Evolutionary conservation across 2,797 vertebrate species (phyloP).

Genomic region (Bradypodion ventrale): DNA sequence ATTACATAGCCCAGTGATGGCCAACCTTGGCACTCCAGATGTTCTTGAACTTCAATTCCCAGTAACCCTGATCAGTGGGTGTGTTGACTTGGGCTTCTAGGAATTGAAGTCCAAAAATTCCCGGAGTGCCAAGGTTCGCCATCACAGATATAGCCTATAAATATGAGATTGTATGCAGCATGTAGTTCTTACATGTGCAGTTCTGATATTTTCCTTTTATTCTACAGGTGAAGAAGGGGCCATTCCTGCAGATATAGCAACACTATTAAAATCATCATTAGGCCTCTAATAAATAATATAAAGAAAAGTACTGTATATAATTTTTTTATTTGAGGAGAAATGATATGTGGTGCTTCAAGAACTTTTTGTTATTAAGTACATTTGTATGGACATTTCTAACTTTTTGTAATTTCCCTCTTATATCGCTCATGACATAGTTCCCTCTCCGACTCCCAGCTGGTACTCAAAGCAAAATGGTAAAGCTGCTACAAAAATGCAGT

Average conservation of each 20-base stretch:
- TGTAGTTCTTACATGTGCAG: conserved; percentile 3
- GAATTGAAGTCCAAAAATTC: no score
- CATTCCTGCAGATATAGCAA: conserved; percentile 92
- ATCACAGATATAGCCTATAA: no score
- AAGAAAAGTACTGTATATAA: conserved; percentile 24
- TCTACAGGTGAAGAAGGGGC: conserved; percentile 83
- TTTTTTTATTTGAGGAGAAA: conserved; percentile 46
- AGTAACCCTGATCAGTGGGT: no score
- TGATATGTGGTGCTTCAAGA: conserved; percentile 62
- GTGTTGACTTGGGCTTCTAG: no score
- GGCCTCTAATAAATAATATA: conserved; percentile 82
- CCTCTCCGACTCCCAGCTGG: conserved; percentile 65
- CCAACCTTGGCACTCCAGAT: no score
- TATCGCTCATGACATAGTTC: conserved; percentile 70
- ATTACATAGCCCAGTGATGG: no score
- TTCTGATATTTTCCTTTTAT: conserved; percentile 24
- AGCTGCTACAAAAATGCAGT: conserved; percentile 61
- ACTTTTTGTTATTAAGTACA: conserved; percentile 65
- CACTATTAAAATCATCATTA: conserved; percentile 89
- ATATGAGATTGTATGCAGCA: conserved; percentile 1
- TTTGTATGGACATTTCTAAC: conserved; percentile 75
- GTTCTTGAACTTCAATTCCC: no score
- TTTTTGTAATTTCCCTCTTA: conserved; percentile 76
- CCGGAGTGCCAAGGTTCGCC: no score
- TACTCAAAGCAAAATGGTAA: conserved; percentile 58